These are phyloP conservation scores for Passerina amoena DNA, from an alignment of 2,113 vertebrate species.

Conservation along the genomic window DNA sequence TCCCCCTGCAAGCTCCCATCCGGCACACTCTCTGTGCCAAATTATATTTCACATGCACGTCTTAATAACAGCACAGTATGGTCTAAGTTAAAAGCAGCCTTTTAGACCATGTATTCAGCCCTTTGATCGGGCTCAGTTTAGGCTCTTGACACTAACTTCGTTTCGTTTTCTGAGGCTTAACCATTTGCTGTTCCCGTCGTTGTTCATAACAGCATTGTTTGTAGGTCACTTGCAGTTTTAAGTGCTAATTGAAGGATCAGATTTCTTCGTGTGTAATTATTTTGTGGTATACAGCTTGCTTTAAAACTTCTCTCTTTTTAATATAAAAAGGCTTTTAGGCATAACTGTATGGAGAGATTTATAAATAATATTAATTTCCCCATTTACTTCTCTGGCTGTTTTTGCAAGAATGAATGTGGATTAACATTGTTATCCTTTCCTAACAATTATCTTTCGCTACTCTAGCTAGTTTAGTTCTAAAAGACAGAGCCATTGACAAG, in stretches of 20 bases:
- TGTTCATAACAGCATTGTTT: slow-evolving; percentile 65
- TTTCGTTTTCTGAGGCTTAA: slow-evolving; percentile 52
- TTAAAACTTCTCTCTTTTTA: slow-evolving; percentile 61
- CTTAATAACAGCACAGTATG: slow-evolving; percentile 50
- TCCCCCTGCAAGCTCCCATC: slow-evolving; percentile 25
- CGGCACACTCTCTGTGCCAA: not conserved
- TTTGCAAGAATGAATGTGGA: slow-evolving; percentile 82
- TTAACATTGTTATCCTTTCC: slow-evolving; percentile 83
- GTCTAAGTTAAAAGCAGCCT: slow-evolving; percentile 66
- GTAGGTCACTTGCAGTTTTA: slow-evolving; percentile 74
- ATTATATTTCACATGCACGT: slow-evolving; percentile 32
- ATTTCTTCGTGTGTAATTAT: slow-evolving; percentile 69
- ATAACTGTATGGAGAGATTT: slow-evolving; percentile 54
- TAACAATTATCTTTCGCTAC: slow-evolving; percentile 85
- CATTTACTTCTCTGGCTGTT: slow-evolving; percentile 80
- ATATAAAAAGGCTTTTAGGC: slow-evolving; percentile 25
- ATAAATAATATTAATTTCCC: slow-evolving; percentile 76
- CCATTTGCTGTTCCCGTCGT: slow-evolving; percentile 57
- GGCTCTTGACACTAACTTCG: slow-evolving; percentile 51
- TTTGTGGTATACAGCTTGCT: slow-evolving; percentile 48
- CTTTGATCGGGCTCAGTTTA: slow-evolving; percentile 22
- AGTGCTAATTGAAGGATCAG: slow-evolving; percentile 75
- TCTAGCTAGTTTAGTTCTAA: slow-evolving; percentile 84
- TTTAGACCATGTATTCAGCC: slow-evolving; percentile 47
- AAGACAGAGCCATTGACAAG: slow-evolving; percentile 82